Evolutionary conservation across 2,797 vertebrate genomes (phyloP).

Genomic region (Martes flavigula): DNA sequence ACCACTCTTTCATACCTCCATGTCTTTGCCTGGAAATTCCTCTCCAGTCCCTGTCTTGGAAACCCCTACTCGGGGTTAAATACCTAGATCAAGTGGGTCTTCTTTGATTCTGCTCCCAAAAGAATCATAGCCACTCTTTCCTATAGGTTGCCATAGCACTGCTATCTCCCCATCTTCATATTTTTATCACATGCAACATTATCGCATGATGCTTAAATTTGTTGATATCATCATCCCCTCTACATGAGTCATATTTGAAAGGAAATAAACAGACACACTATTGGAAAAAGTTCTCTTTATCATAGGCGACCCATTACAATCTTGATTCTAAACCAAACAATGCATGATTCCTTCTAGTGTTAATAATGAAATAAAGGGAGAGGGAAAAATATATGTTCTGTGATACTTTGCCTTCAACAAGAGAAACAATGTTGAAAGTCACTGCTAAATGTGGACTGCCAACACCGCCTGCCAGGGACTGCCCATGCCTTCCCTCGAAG

Average conservation of each 20-base stretch:
- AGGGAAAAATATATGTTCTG: neutral
- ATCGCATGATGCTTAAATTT: neutral
- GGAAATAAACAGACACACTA: neutral
- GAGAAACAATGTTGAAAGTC: neutral
- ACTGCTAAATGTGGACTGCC: neutral
- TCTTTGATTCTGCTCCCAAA: neutral
- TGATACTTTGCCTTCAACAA: neutral
- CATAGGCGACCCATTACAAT: neutral
- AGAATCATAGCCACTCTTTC: neutral
- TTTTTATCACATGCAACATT: neutral
- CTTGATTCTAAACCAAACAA: neutral
- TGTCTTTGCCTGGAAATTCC: neutral
- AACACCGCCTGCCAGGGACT: neutral
- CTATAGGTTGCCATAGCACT: neutral
- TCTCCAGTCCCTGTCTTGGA: neutral
- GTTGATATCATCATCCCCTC: neutral
- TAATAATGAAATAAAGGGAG: neutral
- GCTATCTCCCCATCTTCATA: neutral
- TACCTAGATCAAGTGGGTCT: neutral
- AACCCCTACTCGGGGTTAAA: neutral
- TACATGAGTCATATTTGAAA: neutral
- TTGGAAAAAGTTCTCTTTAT: neutral
- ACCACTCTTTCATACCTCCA: neutral
- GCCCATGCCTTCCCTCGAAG: neutral
- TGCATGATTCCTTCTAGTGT: neutral